Evolutionary conservation across 1,140 invertebrate genomes (phyloP).

Genomic region (Scaptomyza montana): DNA sequence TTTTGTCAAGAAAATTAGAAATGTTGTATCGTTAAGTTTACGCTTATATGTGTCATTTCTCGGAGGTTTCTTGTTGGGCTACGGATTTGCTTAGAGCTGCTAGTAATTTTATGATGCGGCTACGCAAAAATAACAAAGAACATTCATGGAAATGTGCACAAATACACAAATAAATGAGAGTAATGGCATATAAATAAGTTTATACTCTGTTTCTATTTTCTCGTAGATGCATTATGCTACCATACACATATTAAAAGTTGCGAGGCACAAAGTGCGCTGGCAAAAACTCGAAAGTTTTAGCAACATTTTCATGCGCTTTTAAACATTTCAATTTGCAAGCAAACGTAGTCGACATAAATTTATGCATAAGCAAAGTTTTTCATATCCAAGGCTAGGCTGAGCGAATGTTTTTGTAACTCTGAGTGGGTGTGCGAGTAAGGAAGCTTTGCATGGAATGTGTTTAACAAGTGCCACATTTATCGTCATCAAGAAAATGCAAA

Average conservation of each 20-base stretch:
- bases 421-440: background rate
- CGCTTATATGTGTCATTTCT: constrained; percentile 18
- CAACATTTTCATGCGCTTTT: constrained; percentile 79
- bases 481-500: constrained; percentile 24
- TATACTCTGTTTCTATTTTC: background rate
- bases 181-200: constrained; percentile 8
- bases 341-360: constrained; percentile 51
- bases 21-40: no score
- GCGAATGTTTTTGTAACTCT: background rate
- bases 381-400: constrained; percentile 45
- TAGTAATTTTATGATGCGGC: constrained; percentile 7
- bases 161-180: constrained; percentile 17
- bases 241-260: constrained; percentile 49
- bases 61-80: constrained; percentile 57
- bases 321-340: constrained; percentile 71
- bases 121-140: background rate
- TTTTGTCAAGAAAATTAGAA: no score
- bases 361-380: constrained; percentile 78
- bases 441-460: constrained; percentile 8
- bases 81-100: constrained; percentile 32
- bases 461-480: constrained; percentile 27
- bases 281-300: constrained; percentile 71
- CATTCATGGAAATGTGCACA: constrained; percentile 9
- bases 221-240: constrained; percentile 1
- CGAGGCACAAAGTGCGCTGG: constrained; percentile 43